Base-by-base conservation (phyloP, 2,797 vertebrate species). In the Galaxias olidus region DNA sequence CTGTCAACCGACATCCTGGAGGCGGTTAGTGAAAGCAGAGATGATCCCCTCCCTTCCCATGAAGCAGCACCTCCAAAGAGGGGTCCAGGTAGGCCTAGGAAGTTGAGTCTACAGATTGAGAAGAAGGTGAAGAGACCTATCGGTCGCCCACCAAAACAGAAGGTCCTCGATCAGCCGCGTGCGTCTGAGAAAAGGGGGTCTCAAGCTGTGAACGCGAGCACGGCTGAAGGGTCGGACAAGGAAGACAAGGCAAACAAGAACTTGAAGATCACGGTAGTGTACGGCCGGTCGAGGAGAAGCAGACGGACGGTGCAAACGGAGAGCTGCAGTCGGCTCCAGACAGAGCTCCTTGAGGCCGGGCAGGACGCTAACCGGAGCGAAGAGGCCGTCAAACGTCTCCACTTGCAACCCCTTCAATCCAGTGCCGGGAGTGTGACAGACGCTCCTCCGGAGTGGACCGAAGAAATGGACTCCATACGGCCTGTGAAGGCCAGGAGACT, bases 51-150 rank as follows among this genome's bases (percentile, higher is more conserved):
- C 51, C 70, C 53, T 84, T 82, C 79, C 79, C 87, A 73, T 80
- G 91, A 84, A 87, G 84, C 62, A 43, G 78, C 71, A n/a, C 90
- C 92, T 73, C 87, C 89, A 66, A 98, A 98, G 92, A 93, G 95
- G 80, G 95, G 94, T 65, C 96, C 94, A 14, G 95, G 95, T 11
- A 92, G 96, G 45, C 96, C 95, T 63, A 97, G 96, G 86, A 98
- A 97, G 87, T 84, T 96, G 73, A 94, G 95, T 68, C 93, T 95
- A 71, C 95, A 94, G 73, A 89, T 94, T 69, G 93, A 96, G 69
- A 94, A 96, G 77, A 95, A 92, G 81, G 89, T 85, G 20, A 98
- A 97, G 82, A 93, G 95, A 64, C 95, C 96, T n/a, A 95, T 96
- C 81, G 96, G 96, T 51, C 92, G 94, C 76, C 95, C 95, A 65